phyloP scores from a whole-genome alignment of 2,888 invertebrate genomes.

The Conomelus anceps region DNA sequence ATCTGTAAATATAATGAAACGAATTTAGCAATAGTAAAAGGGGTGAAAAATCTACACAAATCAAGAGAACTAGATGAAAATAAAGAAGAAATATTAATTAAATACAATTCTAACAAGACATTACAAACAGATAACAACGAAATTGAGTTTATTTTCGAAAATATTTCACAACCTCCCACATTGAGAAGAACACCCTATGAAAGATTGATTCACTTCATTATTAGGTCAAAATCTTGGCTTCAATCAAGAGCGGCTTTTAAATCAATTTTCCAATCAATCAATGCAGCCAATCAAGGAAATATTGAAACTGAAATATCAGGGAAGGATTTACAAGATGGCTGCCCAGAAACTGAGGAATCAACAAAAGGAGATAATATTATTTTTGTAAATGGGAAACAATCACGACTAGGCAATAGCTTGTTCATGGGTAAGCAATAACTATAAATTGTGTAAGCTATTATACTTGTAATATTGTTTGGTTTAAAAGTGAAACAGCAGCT shows the following conservation, averaged over 20 bases:
- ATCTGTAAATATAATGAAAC: background rate
- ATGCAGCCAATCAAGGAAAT: background rate
- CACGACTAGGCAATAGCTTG: background rate
- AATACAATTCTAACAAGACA: background rate
- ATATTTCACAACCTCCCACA: background rate
- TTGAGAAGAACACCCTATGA: background rate
- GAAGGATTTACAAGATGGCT: background rate
- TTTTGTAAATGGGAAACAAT: background rate
- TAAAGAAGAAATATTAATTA: background rate
- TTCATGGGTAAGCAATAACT: background rate
- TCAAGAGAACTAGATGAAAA: background rate
- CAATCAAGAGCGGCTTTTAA: background rate
- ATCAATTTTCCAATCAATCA: background rate
- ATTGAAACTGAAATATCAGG: background rate
- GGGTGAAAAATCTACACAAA: background rate
- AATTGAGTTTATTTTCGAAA: background rate
- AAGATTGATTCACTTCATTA: background rate
- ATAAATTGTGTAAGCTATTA: too few relatives aligned
- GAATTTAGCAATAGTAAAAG: background rate
- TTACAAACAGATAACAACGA: background rate
- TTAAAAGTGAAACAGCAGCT: background rate
- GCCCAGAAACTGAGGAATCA: background rate
- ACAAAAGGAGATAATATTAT: background rate
- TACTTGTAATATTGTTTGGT: background rate
- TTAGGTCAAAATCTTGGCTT: background rate